Percentiles rank a stretch among this genome's conserved stretches.
Conservation (phyloP, 2,888 invertebrate genomes). For the Phragmatobia fuliginosa region DNA sequence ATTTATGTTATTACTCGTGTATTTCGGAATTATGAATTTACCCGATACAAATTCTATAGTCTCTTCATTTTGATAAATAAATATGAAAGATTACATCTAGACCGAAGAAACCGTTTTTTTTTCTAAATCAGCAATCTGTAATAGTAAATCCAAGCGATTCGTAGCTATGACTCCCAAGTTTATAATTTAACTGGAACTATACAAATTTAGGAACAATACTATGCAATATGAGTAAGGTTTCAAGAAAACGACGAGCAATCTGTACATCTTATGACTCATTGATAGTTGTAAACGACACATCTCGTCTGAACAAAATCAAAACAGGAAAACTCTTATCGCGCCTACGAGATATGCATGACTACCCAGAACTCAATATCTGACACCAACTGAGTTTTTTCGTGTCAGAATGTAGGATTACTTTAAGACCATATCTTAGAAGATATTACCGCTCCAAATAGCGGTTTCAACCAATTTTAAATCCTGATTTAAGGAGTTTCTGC, state of each 20-base stretch:
- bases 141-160: neutral
- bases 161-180: neutral
- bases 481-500: neutral
- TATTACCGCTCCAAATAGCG: neutral
- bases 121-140: neutral
- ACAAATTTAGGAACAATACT: neutral
- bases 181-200: neutral
- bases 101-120: neutral
- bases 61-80: neutral
- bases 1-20: neutral
- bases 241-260: neutral
- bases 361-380: neutral
- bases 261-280: neutral
- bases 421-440: neutral
- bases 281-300: neutral
- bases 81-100: too few relatives aligned
- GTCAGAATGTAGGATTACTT: neutral
- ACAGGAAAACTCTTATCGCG: neutral
- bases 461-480: too few relatives aligned
- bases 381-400: neutral
- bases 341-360: neutral
- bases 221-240: neutral
- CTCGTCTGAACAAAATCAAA: neutral
- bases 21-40: neutral
- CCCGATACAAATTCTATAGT: neutral